Evolutionary conservation across 2,113 vertebrate genomes (phyloP), one percentile per base, ranked within the genome.

Genomic region (Microtus richardsoni): DNA sequence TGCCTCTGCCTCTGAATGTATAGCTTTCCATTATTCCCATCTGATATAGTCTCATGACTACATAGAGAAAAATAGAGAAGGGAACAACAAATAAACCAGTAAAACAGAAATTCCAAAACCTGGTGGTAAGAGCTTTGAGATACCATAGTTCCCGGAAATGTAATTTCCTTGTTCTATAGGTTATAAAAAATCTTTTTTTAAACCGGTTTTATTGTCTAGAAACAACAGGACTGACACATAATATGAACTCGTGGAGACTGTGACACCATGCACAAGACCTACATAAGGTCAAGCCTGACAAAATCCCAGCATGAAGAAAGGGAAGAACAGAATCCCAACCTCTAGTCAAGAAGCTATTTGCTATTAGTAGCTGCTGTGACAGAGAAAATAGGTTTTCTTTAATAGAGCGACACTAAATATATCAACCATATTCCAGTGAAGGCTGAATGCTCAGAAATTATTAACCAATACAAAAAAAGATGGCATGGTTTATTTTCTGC

Each of bases 161-260:
- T 96, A 95, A 97, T 91, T 97, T 91, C 78, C 28, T 83, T 92
- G 80, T 85, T 98, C 97, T 97, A 98, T 95, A 93, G 87, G 47
- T 93, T 96, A 95, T 98, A 97, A 97, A 98, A 97, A 39, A 94
- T 90, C 97, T 52, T 52, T 96, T 96, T 93, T 97, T 7, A n/a
- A 13, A 92, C 68, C 71, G 24, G n/a, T 3, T 73, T 39, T 39
- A 10, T 22, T 39, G 71, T 39, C n/a, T 73, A 73, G n/a, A 71
- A 39, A 73, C n/a, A 73, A 39, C n/a, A 39, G n/a, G 19, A 21
- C 71, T 73, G 17, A 73, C 36, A 73, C 19, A 22, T 73, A 41
- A 73, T 73, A 41, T 73, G n/a, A 73, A 39, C 7, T 71, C 17
- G 17, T 71, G 7, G 36, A 71, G 70, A 71, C 36, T 71, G 7